phyloP scores from a whole-genome alignment of 2,113 vertebrate genomes.

The Pteruthius melanotis region DNA sequence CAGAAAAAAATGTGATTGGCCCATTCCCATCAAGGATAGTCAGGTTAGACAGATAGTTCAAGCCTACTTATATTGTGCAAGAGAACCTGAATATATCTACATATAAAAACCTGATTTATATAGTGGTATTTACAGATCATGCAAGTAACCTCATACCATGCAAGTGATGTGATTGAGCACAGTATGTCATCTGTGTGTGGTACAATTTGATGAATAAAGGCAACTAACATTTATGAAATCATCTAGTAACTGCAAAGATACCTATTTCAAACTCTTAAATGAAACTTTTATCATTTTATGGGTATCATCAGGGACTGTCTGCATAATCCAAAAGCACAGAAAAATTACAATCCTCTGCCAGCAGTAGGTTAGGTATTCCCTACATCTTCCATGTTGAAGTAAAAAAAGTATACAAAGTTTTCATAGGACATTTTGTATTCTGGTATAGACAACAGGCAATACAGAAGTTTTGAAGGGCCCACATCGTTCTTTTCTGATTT shows the following conservation, averaged over 20 bases:
- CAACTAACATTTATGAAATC: background rate
- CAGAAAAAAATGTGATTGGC: background rate
- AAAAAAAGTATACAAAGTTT: background rate
- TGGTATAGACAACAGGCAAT: background rate
- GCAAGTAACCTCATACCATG: background rate
- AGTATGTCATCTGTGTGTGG: background rate
- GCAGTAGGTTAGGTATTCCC: rapidly evolving
- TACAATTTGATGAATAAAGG: background rate
- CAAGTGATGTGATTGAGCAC: background rate
- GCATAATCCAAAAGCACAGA: background rate
- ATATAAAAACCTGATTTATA: background rate
- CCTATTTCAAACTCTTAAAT: background rate
- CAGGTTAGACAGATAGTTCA: background rate
- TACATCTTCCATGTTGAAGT: background rate
- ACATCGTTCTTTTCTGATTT: background rate
- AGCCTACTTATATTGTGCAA: background rate
- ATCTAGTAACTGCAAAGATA: background rate
- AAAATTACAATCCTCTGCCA: background rate
- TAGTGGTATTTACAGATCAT: background rate
- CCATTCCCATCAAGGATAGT: background rate
- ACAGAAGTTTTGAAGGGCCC: background rate
- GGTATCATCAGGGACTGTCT: background rate
- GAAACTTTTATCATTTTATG: background rate
- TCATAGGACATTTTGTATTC: background rate
- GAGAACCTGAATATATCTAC: background rate